phyloP scores from a whole-genome alignment of 2,888 invertebrate species.

The Hypolimnas misippus region DNA sequence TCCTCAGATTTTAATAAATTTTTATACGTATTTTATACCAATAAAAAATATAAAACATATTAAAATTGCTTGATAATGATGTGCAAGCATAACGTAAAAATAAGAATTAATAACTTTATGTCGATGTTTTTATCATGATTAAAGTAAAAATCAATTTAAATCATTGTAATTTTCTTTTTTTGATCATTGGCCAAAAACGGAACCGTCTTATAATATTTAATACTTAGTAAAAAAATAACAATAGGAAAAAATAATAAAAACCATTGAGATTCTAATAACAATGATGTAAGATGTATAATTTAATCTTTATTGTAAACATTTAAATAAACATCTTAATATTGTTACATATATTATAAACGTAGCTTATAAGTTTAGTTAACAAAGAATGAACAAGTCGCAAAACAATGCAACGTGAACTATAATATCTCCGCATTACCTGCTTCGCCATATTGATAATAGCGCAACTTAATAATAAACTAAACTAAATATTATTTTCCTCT shows the following conservation, averaged over 20 bases:
- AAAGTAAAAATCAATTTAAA: no score
- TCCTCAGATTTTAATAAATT: background rate
- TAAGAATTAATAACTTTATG: no score
- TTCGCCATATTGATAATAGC: conserved; percentile 10
- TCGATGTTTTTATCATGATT: background rate
- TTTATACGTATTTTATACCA: background rate
- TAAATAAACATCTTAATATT: background rate
- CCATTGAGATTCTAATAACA: no score
- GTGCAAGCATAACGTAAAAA: conserved; percentile 1
- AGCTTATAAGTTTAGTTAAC: background rate
- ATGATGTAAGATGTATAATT: no score
- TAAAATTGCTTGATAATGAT: background rate
- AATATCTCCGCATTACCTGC: background rate
- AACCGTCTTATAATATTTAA: no score
- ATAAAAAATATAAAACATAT: background rate
- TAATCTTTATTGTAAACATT: no score
- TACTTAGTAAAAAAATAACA: no score
- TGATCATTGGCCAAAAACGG: no score
- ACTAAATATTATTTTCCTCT: conserved; percentile 25
- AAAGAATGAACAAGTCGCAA: background rate
- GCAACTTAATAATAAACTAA: conserved; percentile 26
- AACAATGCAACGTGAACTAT: background rate
- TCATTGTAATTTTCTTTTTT: no score
- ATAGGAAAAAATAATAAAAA: no score
- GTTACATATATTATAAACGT: background rate